Percentiles rank a stretch among this genome's conserved stretches.
Evolutionary conservation across 2,888 invertebrate species (phyloP).

Genomic region (Tryphoninae sp.): DNA sequence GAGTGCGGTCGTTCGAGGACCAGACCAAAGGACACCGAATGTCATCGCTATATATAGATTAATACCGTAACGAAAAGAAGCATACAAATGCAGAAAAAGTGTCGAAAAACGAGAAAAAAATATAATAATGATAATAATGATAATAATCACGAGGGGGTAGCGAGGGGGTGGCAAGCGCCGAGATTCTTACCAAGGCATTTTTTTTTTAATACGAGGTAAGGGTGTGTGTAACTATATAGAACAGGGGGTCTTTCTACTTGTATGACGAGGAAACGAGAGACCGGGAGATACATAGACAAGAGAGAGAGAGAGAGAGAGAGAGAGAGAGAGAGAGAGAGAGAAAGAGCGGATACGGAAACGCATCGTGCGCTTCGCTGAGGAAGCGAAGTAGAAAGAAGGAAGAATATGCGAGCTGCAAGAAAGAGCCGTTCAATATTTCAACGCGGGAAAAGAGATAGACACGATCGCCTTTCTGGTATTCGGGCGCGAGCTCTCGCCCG

Average conservation of each 20-base stretch:
- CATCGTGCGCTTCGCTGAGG: constrained; percentile 53
- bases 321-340: constrained; percentile 19
- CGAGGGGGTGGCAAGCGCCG: too few species aligned
- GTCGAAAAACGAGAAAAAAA: constrained; percentile 1
- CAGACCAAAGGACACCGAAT: constrained; percentile 60
- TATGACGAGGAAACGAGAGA: constrained; percentile 47
- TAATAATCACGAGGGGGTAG: neutral
- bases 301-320: neutral
- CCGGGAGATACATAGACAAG: constrained; percentile 18
- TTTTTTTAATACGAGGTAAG: constrained; percentile 4
- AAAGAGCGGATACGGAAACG: constrained; percentile 48
- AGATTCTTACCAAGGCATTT: too few species aligned
- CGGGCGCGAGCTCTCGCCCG: constrained; percentile 13
- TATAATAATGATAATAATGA: constrained; percentile 5
- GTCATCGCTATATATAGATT: constrained; percentile 42
- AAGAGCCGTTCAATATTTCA: constrained; percentile 81
- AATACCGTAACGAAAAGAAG: constrained; percentile 27
- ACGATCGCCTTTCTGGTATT: constrained; percentile 61
- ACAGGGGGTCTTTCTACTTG: constrained; percentile 27
- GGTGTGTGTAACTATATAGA: constrained; percentile 29
- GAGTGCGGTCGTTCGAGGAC: constrained; percentile 53
- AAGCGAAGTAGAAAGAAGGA: constrained; percentile 68
- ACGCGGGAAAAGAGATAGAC: constrained; percentile 68
- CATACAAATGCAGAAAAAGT: neutral
- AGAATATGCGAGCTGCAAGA: constrained; percentile 79